These are phyloP conservation scores for Eristalis pertinax DNA, from an alignment of 2,888 invertebrate genomes.

Conservation along the genomic window DNA sequence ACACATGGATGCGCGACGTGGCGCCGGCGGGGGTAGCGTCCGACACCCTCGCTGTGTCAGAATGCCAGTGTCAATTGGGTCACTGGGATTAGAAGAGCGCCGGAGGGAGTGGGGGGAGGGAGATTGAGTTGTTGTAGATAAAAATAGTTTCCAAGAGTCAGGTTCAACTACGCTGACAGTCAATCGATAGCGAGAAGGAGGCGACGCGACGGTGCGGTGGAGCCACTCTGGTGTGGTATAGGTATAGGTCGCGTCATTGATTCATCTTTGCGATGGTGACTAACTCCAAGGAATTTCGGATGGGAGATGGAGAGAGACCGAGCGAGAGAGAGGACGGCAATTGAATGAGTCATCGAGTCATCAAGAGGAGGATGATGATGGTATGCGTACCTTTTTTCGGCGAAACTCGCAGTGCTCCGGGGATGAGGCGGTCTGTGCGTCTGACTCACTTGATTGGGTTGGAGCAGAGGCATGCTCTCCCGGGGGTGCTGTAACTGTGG, in stretches of 20 bases:
- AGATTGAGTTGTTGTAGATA: conserved; percentile 3
- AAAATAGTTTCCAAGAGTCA: conserved; percentile 62
- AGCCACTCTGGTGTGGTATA: conserved; percentile 2
- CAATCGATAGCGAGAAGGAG: conserved; percentile 47
- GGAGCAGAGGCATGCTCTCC: background rate
- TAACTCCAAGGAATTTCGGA: conserved; percentile 49
- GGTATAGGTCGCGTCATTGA: conserved; percentile 66
- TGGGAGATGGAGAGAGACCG: background rate
- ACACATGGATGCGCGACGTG: background rate
- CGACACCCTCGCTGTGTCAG: conserved; percentile 35
- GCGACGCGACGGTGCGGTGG: background rate
- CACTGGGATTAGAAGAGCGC: conserved; percentile 38
- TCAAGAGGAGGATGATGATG: conserved; percentile 12
- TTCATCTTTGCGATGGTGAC: conserved; percentile 64
- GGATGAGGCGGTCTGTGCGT: background rate
- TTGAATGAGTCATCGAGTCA: conserved; percentile 50
- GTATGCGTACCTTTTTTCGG: conserved; percentile 8
- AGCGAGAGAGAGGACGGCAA: background rate
- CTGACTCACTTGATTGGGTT: background rate
- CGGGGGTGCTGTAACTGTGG: background rate
- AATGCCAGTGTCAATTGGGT: conserved; percentile 53
- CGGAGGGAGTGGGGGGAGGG: background rate
- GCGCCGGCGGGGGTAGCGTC: background rate
- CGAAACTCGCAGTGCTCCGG: background rate
- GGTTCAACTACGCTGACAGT: conserved; percentile 46